These are phyloP conservation scores for crab-eating macaque (Macaca fascicularis) DNA, from an alignment of 2,113 vertebrate species.

Conservation along the genomic window DNA sequence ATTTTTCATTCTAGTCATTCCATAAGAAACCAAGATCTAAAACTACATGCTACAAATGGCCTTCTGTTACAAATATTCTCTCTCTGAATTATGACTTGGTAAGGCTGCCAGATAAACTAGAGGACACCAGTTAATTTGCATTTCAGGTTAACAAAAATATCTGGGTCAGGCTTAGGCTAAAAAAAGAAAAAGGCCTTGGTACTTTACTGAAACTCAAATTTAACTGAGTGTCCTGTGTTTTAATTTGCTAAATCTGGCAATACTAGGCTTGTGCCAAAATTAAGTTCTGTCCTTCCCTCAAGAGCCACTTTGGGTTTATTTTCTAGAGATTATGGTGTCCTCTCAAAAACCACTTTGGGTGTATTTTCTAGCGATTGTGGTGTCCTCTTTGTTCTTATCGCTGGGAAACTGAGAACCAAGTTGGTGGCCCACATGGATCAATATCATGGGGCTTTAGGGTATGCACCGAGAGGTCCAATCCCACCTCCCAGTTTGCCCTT, in stretches of 20 bases:
- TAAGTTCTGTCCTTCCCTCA: not conserved
- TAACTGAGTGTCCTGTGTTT: not conserved
- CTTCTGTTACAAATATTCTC: not conserved
- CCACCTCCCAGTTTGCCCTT: not conserved
- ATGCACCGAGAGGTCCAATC: accelerated
- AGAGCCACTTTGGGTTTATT: not conserved
- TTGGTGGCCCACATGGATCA: not conserved
- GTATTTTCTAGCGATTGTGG: not conserved
- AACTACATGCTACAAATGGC: not conserved
- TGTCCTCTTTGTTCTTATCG: not conserved
- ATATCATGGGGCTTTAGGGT: accelerated
- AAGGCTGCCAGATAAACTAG: not conserved
- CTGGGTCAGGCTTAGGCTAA: not conserved
- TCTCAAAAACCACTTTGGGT: not conserved
- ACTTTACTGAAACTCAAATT: not conserved
- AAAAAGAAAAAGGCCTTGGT: not conserved
- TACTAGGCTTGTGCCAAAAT: not conserved
- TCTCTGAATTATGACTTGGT: not conserved
- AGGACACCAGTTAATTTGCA: not conserved
- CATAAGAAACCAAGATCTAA: not conserved
- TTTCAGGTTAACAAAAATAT: not conserved
- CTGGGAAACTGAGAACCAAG: not conserved
- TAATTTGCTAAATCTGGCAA: not conserved
- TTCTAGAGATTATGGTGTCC: not conserved
- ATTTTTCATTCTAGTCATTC: not conserved